A percentile compares a stretch with the other conserved stretches of the same genome.
Conservation (phyloP, 2,888 invertebrate species). For the Aleiodes alternator region DNA sequence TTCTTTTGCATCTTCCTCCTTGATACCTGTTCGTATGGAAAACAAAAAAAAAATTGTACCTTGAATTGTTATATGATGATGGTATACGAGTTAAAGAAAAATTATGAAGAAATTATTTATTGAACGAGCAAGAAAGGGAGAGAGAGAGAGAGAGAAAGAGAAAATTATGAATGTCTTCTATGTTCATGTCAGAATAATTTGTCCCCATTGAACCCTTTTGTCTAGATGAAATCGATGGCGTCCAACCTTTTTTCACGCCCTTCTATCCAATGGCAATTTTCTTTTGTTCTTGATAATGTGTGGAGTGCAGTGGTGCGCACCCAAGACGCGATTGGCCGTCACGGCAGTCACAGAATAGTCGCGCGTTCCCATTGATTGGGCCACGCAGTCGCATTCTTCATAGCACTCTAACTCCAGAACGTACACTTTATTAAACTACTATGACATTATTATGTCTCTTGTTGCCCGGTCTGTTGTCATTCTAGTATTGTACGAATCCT, state of each 20-base stretch:
- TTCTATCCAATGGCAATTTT: constrained; percentile 57
- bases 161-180: too few relatives aligned
- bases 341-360: constrained; percentile 52
- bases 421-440: not conserved
- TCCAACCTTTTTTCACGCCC: constrained; percentile 39
- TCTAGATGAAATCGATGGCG: constrained; percentile 14
- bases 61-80: too few relatives aligned
- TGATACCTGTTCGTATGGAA: constrained; percentile 81
- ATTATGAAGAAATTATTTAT: too few relatives aligned
- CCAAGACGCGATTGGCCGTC: constrained; percentile 69
- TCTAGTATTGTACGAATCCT: too few relatives aligned
- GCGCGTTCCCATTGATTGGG: constrained; percentile 61
- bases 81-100: too few relatives aligned
- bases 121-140: too few relatives aligned
- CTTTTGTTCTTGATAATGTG: constrained; percentile 67
- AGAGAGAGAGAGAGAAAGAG: too few relatives aligned
- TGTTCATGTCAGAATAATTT: constrained; percentile 38
- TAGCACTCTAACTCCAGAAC: constrained; percentile 63
- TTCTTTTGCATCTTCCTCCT: constrained; percentile 88
- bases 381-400: constrained; percentile 72
- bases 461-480: too few relatives aligned
- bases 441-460: too few relatives aligned
- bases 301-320: constrained; percentile 64
- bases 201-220: constrained; percentile 50
- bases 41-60: constrained; percentile 34